A percentile compares a stretch with the other conserved stretches of the same genome.
Evolutionary conservation across 2,113 vertebrate genomes (phyloP).

Genomic region (Meriones unguiculatus): DNA sequence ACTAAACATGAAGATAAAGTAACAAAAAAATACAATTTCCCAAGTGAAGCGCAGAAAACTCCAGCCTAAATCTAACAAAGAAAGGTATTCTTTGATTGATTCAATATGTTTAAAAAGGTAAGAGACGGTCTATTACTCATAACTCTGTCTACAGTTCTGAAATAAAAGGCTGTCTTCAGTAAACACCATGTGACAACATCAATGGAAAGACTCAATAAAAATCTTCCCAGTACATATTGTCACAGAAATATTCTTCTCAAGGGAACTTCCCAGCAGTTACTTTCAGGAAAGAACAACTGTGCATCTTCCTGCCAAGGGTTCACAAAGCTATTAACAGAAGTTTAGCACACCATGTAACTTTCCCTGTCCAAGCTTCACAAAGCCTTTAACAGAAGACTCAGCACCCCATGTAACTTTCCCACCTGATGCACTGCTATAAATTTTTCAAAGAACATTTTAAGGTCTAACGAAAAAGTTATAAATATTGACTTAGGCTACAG

Average conservation of each 20-base stretch:
- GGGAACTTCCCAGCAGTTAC: not conserved
- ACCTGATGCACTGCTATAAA: slow-evolving; percentile 48
- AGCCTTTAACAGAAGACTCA: slow-evolving; percentile 27
- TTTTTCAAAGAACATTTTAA: slow-evolving; percentile 68
- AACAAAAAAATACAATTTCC: not conserved
- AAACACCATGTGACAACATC: slow-evolving; percentile 52
- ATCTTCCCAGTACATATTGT: not conserved
- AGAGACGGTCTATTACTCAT: slow-evolving; percentile 6
- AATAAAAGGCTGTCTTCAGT: slow-evolving; percentile 62
- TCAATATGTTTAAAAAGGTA: not conserved
- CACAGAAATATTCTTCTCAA: slow-evolving; percentile 43
- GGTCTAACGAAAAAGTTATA: slow-evolving; percentile 77
- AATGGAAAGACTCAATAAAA: slow-evolving; percentile 44
- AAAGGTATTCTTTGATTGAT: not conserved
- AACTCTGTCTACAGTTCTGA: slow-evolving; percentile 7
- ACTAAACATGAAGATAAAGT: slow-evolving; percentile 35
- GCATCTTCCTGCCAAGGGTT: not conserved
- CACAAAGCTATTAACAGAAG: slow-evolving; percentile 35
- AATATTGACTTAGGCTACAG: slow-evolving; percentile 73
- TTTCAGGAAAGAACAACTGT: not conserved
- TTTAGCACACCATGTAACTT: not conserved
- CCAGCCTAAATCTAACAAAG: slow-evolving; percentile 28
- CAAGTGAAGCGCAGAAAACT: slow-evolving; percentile 19
- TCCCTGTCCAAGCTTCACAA: not conserved
- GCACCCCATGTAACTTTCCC: not conserved